Conservation (phyloP, 2,113 vertebrate genomes). For the Chaetops frenatus region DNA sequence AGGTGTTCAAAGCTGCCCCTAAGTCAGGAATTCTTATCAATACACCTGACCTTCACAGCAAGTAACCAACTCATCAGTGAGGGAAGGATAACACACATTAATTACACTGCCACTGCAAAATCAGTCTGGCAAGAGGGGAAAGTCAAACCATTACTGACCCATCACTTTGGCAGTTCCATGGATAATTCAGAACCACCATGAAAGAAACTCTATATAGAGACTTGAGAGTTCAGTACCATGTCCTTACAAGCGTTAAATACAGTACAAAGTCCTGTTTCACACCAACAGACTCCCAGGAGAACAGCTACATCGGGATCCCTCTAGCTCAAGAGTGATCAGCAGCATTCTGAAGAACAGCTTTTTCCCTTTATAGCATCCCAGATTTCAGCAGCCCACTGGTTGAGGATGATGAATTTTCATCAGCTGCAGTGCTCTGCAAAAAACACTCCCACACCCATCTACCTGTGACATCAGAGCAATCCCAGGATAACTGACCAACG, state of each 20-base stretch:
- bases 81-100: neutral
- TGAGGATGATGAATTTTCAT: neutral
- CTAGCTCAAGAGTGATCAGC: neutral
- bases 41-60: neutral
- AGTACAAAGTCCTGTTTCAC: neutral
- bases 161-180: neutral
- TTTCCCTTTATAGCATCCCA: neutral
- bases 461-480: neutral
- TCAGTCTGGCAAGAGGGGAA: neutral
- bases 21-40: neutral
- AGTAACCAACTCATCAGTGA: neutral
- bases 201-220: neutral
- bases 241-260: neutral
- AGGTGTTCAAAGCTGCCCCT: neutral
- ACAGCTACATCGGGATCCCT: neutral
- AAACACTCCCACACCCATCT: neutral
- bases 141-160: neutral
- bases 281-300: neutral
- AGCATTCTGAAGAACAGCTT: neutral
- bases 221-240: neutral
- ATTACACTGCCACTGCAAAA: neutral
- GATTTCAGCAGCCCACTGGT: neutral
- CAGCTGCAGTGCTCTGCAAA: neutral
- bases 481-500: neutral
- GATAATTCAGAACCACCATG: neutral